These are phyloP conservation scores for Timema cristinae DNA, from an alignment of 2,888 invertebrate genomes.

Conservation along the genomic window DNA sequence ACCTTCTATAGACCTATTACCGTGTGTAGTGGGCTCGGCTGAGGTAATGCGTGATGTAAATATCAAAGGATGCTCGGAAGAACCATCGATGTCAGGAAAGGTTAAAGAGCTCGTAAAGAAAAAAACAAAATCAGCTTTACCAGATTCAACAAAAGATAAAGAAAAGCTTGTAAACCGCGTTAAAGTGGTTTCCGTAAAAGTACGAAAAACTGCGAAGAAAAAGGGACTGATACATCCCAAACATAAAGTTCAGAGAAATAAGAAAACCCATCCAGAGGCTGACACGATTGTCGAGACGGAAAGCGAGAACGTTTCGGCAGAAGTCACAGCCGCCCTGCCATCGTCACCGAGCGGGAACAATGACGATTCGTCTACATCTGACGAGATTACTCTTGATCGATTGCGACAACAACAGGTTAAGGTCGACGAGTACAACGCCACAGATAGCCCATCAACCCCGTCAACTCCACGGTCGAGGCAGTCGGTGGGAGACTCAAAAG, in stretches of 20 bases:
- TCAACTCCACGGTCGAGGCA: neutral
- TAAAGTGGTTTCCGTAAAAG: constrained; percentile 23
- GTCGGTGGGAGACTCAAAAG: neutral
- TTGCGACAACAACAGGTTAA: constrained; percentile 34
- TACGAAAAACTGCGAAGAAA: constrained; percentile 30
- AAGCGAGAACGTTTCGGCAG: neutral
- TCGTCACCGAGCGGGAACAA: neutral
- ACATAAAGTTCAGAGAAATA: neutral
- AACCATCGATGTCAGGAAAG: too few species aligned
- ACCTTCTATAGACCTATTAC: too few species aligned
- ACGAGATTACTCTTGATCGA: constrained; percentile 35
- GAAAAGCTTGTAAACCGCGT: neutral
- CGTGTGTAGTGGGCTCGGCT: too few species aligned
- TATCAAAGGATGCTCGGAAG: too few species aligned
- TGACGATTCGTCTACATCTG: constrained; percentile 34
- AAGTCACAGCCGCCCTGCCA: neutral
- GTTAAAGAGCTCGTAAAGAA: too few species aligned
- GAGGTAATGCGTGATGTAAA: too few species aligned
- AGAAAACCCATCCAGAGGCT: neutral
- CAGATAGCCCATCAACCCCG: neutral
- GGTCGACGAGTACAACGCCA: neutral
- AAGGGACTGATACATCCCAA: neutral
- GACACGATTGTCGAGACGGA: neutral
- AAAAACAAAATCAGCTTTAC: too few species aligned
- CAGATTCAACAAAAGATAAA: neutral